These are phyloP conservation scores for Lophotis ruficrista DNA, from an alignment of 2,113 vertebrate species.

Conservation along the genomic window DNA sequence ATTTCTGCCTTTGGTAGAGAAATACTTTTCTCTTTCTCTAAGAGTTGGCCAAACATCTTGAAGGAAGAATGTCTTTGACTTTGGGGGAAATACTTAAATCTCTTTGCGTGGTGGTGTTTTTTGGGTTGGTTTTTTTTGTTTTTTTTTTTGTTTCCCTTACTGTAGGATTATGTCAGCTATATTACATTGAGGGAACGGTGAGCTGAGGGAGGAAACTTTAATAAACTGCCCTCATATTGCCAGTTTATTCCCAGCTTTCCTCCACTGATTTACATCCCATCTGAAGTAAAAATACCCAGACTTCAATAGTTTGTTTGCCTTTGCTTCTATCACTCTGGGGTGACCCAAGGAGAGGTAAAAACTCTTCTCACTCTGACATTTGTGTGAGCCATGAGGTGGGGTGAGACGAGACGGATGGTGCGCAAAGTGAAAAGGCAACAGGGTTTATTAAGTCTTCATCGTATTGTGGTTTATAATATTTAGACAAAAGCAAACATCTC, in stretches of 20 bases:
- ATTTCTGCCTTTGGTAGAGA: not conserved
- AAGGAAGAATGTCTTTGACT: not conserved
- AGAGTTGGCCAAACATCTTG: not conserved
- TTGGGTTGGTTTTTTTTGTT: no score
- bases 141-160: not conserved
- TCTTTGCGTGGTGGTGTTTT: not conserved
- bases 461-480: slow-evolving; percentile 6
- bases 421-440: not conserved
- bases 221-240: slow-evolving; percentile 31
- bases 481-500: slow-evolving; percentile 42
- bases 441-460: slow-evolving; percentile 19
- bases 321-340: slow-evolving; percentile 25
- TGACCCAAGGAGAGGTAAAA: not conserved
- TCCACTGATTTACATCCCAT: slow-evolving; percentile 33
- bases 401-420: slow-evolving; percentile 45
- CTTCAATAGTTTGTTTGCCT: slow-evolving; percentile 58
- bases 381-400: not conserved
- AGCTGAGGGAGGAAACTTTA: slow-evolving; percentile 18
- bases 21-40: not conserved
- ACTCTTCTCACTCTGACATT: slow-evolving; percentile 41
- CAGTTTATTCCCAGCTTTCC: slow-evolving; percentile 49
- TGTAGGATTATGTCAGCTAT: not conserved
- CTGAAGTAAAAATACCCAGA: slow-evolving; percentile 46
- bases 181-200: not conserved
- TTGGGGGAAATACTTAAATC: not conserved